A percentile compares a stretch with the other conserved stretches of the same genome.
Conservation (phyloP, 2,888 invertebrate genomes). For the Scrobipalpa costella region DNA sequence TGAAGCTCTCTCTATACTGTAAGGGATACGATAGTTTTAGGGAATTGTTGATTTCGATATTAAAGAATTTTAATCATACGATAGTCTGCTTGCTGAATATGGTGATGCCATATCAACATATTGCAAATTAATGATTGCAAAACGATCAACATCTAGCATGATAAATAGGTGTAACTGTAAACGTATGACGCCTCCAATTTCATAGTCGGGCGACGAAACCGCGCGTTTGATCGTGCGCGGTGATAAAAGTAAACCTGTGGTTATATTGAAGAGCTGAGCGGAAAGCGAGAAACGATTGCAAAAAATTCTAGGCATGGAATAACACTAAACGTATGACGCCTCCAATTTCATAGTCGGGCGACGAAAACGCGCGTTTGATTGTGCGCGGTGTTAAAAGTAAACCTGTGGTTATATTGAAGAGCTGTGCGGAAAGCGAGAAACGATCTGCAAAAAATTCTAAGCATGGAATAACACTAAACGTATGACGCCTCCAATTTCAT, state of each 20-base stretch:
- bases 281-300: not conserved
- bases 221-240: constrained; percentile 18
- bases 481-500: constrained; percentile 23
- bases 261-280: constrained; percentile 1
- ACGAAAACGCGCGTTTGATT: constrained; percentile 19
- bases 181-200: constrained; percentile 22
- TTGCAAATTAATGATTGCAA: not conserved
- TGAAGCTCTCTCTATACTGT: no score
- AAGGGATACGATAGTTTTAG: no score
- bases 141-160: not conserved
- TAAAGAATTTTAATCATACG: not conserved
- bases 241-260: constrained; percentile 7
- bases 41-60: not conserved
- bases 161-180: not conserved
- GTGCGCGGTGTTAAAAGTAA: constrained; percentile 6
- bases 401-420: not conserved
- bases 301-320: not conserved
- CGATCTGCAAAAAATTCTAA: not conserved
- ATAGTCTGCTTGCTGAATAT: not conserved
- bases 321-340: constrained; percentile 16
- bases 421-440: not conserved
- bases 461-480: constrained; percentile 5
- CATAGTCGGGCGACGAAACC: constrained; percentile 12
- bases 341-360: constrained; percentile 21
- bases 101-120: not conserved